Conservation (phyloP, 2,113 vertebrate species). For the Vidua chalybeata region DNA sequence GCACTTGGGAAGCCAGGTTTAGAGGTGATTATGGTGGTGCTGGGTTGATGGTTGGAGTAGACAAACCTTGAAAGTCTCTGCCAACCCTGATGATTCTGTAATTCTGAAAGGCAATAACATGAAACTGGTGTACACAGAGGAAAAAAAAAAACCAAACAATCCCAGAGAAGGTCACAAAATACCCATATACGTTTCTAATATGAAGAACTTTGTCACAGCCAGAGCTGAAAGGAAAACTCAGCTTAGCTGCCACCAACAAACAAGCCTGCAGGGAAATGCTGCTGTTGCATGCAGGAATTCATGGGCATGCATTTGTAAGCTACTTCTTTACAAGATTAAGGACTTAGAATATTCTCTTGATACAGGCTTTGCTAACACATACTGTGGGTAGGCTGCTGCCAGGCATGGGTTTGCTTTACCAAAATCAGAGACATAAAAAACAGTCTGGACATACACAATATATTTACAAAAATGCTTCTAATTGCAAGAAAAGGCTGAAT, state of each 20-base stretch:
- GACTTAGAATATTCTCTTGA: conserved; percentile 4
- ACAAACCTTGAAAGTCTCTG: background rate
- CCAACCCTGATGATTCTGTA: background rate
- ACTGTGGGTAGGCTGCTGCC: background rate
- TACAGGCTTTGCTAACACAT: background rate
- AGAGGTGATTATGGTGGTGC: background rate
- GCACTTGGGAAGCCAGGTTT: background rate
- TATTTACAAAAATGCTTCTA: background rate
- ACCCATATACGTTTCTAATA: background rate
- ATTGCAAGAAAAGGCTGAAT: background rate
- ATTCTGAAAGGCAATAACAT: background rate
- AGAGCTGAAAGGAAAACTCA: background rate
- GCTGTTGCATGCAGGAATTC: background rate
- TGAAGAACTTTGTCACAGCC: background rate
- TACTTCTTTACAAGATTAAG: conserved; percentile 25
- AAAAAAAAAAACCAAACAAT: background rate
- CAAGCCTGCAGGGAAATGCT: background rate
- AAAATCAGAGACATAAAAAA: background rate
- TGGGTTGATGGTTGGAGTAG: background rate
- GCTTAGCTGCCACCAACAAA: background rate
- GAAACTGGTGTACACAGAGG: background rate
- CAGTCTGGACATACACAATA: background rate
- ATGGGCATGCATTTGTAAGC: background rate
- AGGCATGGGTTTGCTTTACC: background rate
- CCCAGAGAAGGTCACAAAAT: background rate